These are phyloP conservation scores for Anableps anableps DNA, from an alignment of 2,797 vertebrate genomes.

Conservation along the genomic window DNA sequence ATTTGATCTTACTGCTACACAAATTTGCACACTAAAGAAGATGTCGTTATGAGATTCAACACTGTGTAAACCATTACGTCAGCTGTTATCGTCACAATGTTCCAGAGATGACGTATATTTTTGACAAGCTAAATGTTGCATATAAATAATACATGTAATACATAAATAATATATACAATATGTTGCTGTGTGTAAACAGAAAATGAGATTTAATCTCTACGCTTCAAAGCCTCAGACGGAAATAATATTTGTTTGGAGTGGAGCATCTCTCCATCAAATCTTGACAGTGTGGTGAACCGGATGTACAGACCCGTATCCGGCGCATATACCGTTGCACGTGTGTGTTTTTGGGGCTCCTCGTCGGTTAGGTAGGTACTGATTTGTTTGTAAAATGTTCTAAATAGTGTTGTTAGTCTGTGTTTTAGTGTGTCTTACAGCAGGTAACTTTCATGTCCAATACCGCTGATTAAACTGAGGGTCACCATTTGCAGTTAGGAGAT, in stretches of 20 bases:
- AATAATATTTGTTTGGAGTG: not conserved
- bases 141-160: not conserved
- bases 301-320: not conserved
- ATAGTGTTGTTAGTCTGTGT: not conserved
- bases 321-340: not conserved
- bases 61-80: not conserved
- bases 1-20: not conserved
- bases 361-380: not conserved
- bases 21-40: not conserved
- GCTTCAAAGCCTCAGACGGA: not conserved
- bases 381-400: not conserved
- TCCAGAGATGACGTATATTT: not conserved
- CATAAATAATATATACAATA: not conserved
- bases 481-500: not conserved
- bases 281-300: not conserved
- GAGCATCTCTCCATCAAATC: not conserved
- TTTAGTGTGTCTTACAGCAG: not conserved
- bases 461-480: not conserved
- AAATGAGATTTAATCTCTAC: not conserved
- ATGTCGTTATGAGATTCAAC: not conserved
- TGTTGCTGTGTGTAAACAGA: not conserved
- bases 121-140: not conserved
- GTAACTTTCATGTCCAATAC: not conserved
- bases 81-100: not conserved
- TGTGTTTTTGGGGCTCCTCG: not conserved